These are phyloP conservation scores for Pseudochirops cupreus DNA, from an alignment of 2,797 vertebrate genomes.

Conservation along the genomic window DNA sequence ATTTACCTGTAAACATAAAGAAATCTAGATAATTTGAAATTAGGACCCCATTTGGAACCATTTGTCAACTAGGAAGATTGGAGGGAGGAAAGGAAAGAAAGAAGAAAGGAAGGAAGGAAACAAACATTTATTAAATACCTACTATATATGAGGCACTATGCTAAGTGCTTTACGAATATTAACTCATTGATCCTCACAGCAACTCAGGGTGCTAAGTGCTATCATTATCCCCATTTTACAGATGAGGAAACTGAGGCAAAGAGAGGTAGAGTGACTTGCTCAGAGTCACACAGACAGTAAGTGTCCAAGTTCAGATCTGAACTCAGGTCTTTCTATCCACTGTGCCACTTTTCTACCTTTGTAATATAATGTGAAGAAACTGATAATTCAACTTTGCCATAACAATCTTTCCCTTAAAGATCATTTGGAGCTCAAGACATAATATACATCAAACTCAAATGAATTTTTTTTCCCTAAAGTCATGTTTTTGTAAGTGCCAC, in stretches of 20 bases:
- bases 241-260: neutral
- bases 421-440: neutral
- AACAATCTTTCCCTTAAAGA: neutral
- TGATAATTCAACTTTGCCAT: neutral
- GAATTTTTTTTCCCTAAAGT: neutral
- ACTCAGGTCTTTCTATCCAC: neutral
- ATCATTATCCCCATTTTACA: neutral
- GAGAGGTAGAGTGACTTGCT: neutral
- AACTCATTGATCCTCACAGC: neutral
- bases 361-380: neutral
- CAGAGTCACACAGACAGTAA: neutral
- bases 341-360: neutral
- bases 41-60: neutral
- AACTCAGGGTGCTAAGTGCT: neutral
- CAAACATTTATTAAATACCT: neutral
- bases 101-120: neutral
- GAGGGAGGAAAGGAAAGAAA: neutral
- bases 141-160: neutral
- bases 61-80: neutral
- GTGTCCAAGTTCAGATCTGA: neutral
- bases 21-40: neutral
- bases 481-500: conserved; percentile 24
- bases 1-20: neutral
- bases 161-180: neutral
- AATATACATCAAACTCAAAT: neutral